Conservation (phyloP, 2,888 invertebrate species). For the Rosalia funebris region DNA sequence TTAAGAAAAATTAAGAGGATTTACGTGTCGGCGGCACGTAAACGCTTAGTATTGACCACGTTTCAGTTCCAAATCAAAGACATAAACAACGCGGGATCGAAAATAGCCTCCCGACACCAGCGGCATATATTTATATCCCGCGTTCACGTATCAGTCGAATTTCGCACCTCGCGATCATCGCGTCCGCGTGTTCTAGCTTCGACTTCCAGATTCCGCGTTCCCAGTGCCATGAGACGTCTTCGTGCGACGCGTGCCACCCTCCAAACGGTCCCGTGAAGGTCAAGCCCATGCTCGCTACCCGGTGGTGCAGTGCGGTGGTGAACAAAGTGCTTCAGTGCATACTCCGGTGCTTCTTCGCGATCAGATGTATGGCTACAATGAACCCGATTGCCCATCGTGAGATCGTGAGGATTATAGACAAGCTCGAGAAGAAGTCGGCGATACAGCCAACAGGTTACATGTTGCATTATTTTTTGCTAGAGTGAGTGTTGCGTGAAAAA, state of each 20-base stretch:
- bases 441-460: constrained; percentile 30
- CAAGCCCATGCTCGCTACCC: constrained; percentile 37
- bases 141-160: not conserved
- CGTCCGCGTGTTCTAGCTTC: not conserved
- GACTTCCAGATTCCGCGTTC: not conserved
- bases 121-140: not conserved
- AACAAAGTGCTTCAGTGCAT: constrained; percentile 33
- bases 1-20: too few species aligned
- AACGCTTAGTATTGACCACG: not conserved
- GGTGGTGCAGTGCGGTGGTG: constrained; percentile 33
- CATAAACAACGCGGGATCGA: not conserved
- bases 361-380: constrained; percentile 41
- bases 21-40: too few species aligned
- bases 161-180: not conserved
- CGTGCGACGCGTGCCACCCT: too few species aligned
- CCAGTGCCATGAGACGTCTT: not conserved
- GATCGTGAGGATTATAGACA: constrained; percentile 42
- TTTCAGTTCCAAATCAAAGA: not conserved
- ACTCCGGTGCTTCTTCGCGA: constrained; percentile 27
- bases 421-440: constrained; percentile 38
- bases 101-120: not conserved
- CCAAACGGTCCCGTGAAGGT: too few species aligned
- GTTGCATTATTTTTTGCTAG: not conserved
- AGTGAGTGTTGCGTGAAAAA: not conserved
- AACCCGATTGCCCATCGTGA: constrained; percentile 38